These are phyloP conservation scores for Halyomorpha halys DNA, from an alignment of 1,140 invertebrate genomes.

Conservation along the genomic window DNA sequence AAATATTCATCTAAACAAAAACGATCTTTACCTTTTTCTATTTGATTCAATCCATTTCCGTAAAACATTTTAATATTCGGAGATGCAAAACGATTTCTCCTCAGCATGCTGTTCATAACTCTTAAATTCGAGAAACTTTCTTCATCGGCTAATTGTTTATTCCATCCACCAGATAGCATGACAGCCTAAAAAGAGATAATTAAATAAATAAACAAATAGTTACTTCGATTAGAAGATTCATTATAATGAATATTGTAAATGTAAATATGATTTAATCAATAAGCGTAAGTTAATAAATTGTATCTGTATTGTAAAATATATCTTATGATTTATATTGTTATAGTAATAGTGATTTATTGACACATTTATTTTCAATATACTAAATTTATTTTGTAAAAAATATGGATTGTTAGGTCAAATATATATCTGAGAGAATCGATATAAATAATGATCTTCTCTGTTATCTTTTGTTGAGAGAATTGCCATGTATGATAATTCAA, in stretches of 20 bases:
- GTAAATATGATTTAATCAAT: not conserved
- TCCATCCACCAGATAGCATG: conserved; percentile 46
- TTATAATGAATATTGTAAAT: not conserved
- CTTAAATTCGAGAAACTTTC: conserved; percentile 36
- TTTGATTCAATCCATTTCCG: conserved; percentile 38
- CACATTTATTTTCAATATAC: no score
- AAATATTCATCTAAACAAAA: not conserved
- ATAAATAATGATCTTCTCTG: no score
- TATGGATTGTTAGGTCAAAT: no score
- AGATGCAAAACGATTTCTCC: conserved; percentile 40
- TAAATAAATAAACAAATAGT: conserved; percentile 1
- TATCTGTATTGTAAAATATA: no score
- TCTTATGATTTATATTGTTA: no score
- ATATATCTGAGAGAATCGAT: no score
- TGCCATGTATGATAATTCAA: no score
- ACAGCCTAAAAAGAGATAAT: conserved; percentile 37
- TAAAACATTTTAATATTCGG: conserved; percentile 46
- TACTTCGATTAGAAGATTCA: not conserved
- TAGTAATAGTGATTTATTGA: no score
- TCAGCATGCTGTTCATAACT: conserved; percentile 39
- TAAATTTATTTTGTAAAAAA: no score
- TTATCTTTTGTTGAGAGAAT: no score
- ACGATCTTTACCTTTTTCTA: conserved; percentile 22
- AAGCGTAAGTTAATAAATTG: no score
- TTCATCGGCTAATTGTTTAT: conserved; percentile 37